A percentile compares a stretch with the other conserved stretches of the same genome.
Conservation (phyloP, 2,888 invertebrate genomes). For the Harpalus rufipes region DNA sequence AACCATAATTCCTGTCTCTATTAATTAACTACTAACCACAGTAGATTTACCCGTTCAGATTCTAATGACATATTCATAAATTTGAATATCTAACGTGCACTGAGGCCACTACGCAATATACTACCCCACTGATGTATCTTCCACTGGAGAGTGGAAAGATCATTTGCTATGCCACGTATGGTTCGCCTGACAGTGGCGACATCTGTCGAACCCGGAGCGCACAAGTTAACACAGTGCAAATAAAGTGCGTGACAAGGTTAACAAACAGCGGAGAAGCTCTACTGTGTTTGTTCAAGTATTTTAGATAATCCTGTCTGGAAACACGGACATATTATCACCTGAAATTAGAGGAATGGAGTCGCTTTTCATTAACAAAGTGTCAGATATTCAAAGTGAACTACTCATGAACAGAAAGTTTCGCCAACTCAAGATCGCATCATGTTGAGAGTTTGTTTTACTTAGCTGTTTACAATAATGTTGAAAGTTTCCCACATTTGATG, state of each 20-base stretch:
- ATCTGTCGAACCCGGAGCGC: conserved; percentile 22
- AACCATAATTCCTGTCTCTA: conserved; percentile 16
- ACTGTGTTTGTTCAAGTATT: conserved; percentile 15
- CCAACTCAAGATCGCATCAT: background rate
- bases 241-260: conserved; percentile 48
- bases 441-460: background rate
- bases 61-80: conserved; percentile 58
- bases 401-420: background rate
- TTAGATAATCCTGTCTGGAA: conserved; percentile 28
- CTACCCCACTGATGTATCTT: background rate
- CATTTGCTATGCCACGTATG: conserved; percentile 53
- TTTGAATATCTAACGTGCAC: conserved; percentile 48
- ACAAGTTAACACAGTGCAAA: conserved; percentile 40
- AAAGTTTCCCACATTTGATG: background rate
- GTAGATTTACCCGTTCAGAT: conserved; percentile 43
- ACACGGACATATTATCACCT: conserved; percentile 19
- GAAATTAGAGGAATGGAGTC: background rate
- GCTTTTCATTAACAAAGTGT: background rate
- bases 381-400: background rate
- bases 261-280: conserved; percentile 2
- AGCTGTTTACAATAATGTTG: background rate
- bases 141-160: background rate
- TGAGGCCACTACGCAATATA: conserved; percentile 5
- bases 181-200: background rate
- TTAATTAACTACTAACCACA: conserved; percentile 48